Conservation (phyloP, 1,140 invertebrate genomes). For the Aricia agestis region DNA sequence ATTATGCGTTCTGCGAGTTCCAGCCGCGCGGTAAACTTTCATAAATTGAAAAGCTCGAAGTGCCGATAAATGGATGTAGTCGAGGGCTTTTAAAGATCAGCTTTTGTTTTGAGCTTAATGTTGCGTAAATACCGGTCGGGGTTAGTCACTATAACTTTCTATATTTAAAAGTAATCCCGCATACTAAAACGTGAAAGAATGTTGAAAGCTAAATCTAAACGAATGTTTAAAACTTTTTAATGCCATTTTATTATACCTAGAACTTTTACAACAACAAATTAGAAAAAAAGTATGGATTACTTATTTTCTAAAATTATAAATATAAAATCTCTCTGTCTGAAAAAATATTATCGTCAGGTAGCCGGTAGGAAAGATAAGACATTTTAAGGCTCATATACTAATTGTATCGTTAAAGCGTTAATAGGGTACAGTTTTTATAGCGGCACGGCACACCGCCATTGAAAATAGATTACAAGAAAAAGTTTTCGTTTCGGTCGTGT, state of each 20-base stretch:
- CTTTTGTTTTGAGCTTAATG: neutral
- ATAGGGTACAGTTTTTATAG: neutral
- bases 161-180: neutral
- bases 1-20: neutral
- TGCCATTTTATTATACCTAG: neutral
- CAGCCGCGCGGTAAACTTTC: neutral
- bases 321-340: no score
- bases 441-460: slow-evolving; percentile 13
- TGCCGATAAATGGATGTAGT: neutral
- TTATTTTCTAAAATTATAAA: no score
- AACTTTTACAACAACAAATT: no score
- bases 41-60: neutral
- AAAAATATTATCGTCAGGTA: neutral
- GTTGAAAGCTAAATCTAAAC: neutral
- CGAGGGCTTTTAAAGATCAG: neutral
- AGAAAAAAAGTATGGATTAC: no score
- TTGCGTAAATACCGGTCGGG: neutral
- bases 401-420: slow-evolving; percentile 8
- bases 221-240: neutral
- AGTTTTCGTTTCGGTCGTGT: slow-evolving; percentile 18
- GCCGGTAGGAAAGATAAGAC: neutral
- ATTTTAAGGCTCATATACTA: neutral
- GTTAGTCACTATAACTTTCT: neutral
- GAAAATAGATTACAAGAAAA: slow-evolving; percentile 20
- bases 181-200: neutral